Evolutionary conservation across 2,888 invertebrate genomes (phyloP).

Genomic region (Nephrocerus scutellatus): DNA sequence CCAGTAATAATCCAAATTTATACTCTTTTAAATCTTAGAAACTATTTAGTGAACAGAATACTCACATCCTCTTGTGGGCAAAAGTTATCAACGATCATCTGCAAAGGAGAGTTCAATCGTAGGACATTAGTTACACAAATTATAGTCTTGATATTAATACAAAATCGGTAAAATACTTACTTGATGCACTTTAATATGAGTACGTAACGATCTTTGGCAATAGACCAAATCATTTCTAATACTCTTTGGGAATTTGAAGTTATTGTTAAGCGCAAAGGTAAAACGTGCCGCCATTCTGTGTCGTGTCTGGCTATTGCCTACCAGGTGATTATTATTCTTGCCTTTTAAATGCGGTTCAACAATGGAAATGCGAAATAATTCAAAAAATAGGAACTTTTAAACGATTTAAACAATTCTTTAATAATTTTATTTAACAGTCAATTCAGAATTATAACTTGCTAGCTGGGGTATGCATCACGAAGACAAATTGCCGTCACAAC

Average conservation of each 20-base stretch:
- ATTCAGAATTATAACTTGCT: too few relatives aligned
- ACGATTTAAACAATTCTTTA: too few relatives aligned
- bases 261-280: slow-evolving; percentile 22
- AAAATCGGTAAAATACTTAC: slow-evolving; percentile 26
- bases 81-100: slow-evolving; percentile 23
- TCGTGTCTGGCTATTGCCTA: too few relatives aligned
- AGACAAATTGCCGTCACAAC: slow-evolving; percentile 6
- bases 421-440: too few relatives aligned
- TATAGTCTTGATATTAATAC: slow-evolving; percentile 4
- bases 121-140: slow-evolving; percentile 5
- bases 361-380: too few relatives aligned
- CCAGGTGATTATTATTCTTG: too few relatives aligned
- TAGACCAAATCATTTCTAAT: slow-evolving; percentile 43
- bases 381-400: too few relatives aligned
- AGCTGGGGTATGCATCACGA: too few relatives aligned
- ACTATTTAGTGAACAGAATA: slow-evolving; percentile 4
- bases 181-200: slow-evolving; percentile 43
- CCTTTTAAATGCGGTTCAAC: too few relatives aligned
- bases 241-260: slow-evolving; percentile 37
- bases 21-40: too few relatives aligned
- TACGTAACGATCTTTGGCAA: slow-evolving; percentile 41
- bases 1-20: too few relatives aligned
- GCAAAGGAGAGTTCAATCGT: slow-evolving; percentile 1
- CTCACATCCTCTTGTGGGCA: slow-evolving; percentile 17
- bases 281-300: slow-evolving; percentile 21